A percentile compares a stretch with the other conserved stretches of the same genome.
Evolutionary conservation across 2,797 vertebrate species (phyloP).

Genomic region (Sphenodon punctatus): DNA sequence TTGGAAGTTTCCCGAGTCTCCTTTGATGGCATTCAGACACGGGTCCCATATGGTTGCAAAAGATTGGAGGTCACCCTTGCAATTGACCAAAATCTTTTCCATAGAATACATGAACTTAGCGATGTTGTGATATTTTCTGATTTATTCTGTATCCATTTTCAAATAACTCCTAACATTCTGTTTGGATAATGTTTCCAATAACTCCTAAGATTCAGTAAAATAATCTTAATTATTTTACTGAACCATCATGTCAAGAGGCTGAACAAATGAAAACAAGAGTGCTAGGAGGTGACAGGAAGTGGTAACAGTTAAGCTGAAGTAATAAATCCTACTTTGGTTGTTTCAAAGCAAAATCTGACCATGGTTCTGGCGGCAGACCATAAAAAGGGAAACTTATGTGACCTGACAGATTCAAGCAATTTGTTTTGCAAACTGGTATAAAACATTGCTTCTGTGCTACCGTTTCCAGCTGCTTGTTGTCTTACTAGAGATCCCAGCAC

Average conservation of each 20-base stretch:
- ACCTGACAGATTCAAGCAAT: not conserved
- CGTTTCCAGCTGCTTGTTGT: not conserved
- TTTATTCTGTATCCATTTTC: too few species aligned
- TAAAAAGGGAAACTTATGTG: not conserved
- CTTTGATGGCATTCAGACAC: too few species aligned
- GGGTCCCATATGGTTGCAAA: too few species aligned
- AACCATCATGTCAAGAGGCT: not conserved
- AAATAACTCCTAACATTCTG: too few species aligned
- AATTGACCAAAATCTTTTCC: too few species aligned
- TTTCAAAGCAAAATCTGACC: slow-evolving; percentile 4
- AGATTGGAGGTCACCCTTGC: too few species aligned
- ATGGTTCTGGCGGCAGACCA: not conserved
- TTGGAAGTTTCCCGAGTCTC: too few species aligned
- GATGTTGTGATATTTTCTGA: too few species aligned
- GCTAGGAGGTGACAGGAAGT: not conserved
- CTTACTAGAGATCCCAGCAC: not conserved
- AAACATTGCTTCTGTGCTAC: not conserved
- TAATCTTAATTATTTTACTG: not conserved
- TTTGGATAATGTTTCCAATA: too few species aligned
- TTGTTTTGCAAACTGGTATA: not conserved
- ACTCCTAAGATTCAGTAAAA: too few species aligned
- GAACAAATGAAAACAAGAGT: slow-evolving; percentile 2
- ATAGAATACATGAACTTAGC: too few species aligned
- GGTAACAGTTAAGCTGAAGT: not conserved
- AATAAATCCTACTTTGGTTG: not conserved